Percentiles rank a stretch among this genome's conserved stretches.
Evolutionary conservation across 2,113 vertebrate species (phyloP).

Genomic region (Rhinopomastus cyanomelas): DNA sequence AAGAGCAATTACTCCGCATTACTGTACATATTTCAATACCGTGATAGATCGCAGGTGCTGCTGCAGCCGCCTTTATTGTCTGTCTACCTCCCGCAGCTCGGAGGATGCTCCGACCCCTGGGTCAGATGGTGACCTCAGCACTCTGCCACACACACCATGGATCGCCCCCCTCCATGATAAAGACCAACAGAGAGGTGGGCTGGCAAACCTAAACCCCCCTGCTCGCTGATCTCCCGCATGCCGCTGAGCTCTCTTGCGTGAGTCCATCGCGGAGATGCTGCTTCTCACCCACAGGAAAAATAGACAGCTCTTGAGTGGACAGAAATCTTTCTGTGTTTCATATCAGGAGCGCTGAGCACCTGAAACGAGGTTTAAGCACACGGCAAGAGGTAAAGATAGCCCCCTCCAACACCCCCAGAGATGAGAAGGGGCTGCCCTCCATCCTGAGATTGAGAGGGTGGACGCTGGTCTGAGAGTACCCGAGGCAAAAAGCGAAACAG

Average conservation of each 20-base stretch:
- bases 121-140: not conserved
- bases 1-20: conserved; percentile 65
- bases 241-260: not conserved
- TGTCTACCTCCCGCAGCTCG: not conserved
- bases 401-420: not conserved
- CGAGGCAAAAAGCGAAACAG: not conserved
- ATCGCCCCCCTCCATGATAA: rapidly evolving
- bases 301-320: not conserved
- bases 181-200: rapidly evolving
- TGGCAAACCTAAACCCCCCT: rapidly evolving
- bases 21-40: conserved; percentile 12
- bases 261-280: not conserved
- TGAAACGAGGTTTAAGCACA: not conserved
- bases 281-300: not conserved
- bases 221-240: rapidly evolving
- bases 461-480: not conserved
- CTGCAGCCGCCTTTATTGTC: conserved; percentile 35
- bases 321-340: not conserved
- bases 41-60: conserved; percentile 65
- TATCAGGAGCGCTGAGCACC: not conserved
- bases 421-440: not conserved
- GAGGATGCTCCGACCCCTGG: not conserved
- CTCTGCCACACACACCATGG: too few species aligned
- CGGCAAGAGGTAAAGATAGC: not conserved
- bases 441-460: not conserved